Base-by-base conservation (phyloP, 2,888 invertebrate genomes). In the Rotaria socialis region DNA sequence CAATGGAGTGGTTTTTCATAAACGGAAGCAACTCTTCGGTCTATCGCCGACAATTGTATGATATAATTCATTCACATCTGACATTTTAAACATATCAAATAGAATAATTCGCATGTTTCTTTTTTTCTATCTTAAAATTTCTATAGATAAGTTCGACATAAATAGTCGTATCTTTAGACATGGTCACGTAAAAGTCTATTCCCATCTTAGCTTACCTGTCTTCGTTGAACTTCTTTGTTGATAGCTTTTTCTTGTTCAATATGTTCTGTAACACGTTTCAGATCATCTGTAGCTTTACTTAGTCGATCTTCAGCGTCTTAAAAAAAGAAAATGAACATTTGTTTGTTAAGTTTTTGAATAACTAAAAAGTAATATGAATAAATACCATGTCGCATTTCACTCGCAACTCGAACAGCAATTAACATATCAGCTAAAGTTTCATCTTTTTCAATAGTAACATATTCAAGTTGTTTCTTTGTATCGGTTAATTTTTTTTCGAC, bases 401-500 rank as follows among this genome's bases (percentile, higher is more conserved):
- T 80, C 11, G 80, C 80, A 43, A 80, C 80, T 24, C 80, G 80
- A 11, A 80, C 80, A 80, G 80, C 80, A 47, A 80, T 47, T 80
- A 80, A 47, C 80, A 80, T 80, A 80, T 80, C 80, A 24, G 43
- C n/a, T 80, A 47, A n/a, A 8, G 47, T 47, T 80, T 80, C 80
- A 47, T 80, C 80, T 80, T 80, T 80, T 80, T 80, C 80, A 41
- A 80, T 22, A 4, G n/a, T 47, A 6, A 47, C 19, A 47, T n/a
- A 41, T 47, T 80, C 80, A 24, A 80, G n/a, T 80, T 80, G 80
- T 47, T 80, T 80, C 47, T 80, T 80, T 10, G 47, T 80, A 19
- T 80, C 80, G 19, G 7, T 14, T 47, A 80, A 80, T 80, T 80
- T 80, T 47, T 47, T 80, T 80, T 80, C 80, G 0, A 80, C n/a